A percentile compares a stretch with the other conserved stretches of the same genome.
Conservation (phyloP, 2,113 vertebrate genomes). For the Apteryx mantelli region DNA sequence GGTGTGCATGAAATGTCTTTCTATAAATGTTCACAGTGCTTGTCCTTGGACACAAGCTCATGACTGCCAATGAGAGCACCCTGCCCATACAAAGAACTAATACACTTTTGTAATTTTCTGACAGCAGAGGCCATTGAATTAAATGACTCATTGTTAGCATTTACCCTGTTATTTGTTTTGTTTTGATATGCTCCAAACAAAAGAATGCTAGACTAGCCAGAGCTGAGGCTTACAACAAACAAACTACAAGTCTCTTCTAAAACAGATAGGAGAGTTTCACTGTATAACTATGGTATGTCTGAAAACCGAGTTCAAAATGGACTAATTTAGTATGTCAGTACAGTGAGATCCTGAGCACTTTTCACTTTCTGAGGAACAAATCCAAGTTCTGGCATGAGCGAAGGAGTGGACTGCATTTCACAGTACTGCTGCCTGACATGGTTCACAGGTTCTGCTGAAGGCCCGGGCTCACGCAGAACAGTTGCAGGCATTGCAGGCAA, state of each 20-base stretch:
- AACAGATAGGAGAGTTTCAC: neutral
- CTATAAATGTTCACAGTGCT: neutral
- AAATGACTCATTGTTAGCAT: neutral
- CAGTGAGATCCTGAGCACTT: neutral
- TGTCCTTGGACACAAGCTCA: slow-evolving; percentile 26
- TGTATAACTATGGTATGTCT: neutral
- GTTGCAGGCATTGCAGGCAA: neutral
- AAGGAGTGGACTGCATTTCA: neutral
- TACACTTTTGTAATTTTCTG: neutral
- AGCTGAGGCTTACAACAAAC: neutral
- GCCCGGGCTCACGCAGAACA: neutral
- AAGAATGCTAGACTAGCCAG: neutral
- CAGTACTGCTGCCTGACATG: rapidly evolving
- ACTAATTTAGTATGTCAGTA: neutral
- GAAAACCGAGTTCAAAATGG: neutral
- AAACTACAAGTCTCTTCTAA: neutral
- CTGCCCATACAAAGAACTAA: neutral
- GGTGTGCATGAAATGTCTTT: slow-evolving; percentile 24
- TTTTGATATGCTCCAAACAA: neutral
- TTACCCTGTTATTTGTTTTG: slow-evolving; percentile 13
- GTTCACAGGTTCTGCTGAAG: neutral
- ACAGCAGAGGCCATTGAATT: neutral
- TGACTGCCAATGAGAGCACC: neutral
- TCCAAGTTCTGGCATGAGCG: neutral
- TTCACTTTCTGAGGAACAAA: neutral